Evolutionary conservation across 2,888 invertebrate genomes (phyloP).

Genomic region (Perizoma flavofasciatum): DNA sequence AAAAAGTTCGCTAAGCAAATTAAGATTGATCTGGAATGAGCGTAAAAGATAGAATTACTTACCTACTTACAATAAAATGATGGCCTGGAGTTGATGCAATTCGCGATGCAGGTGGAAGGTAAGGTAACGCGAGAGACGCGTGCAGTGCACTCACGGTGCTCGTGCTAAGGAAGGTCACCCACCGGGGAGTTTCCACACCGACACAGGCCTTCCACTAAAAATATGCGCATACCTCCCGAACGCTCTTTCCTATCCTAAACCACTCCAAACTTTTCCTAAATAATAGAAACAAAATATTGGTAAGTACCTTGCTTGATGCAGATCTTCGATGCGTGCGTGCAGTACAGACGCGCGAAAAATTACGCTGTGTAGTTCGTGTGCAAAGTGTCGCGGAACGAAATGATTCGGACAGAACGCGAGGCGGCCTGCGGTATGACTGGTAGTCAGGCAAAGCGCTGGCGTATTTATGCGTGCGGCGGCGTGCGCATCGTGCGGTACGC

Average conservation of each 20-base stretch:
- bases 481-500: constrained; percentile 48
- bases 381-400: constrained; percentile 40
- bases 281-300: constrained; percentile 8
- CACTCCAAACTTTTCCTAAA: constrained; percentile 10
- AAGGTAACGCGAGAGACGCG: constrained; percentile 44
- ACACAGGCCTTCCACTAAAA: constrained; percentile 36
- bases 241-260: constrained; percentile 35
- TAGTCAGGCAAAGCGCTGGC: constrained; percentile 59
- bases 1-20: constrained; percentile 56
- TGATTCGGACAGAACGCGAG: constrained; percentile 55
- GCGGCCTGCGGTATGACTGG: constrained; percentile 72
- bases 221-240: constrained; percentile 39
- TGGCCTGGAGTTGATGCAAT: constrained; percentile 58
- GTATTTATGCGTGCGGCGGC: constrained; percentile 80
- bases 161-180: constrained; percentile 54
- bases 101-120: constrained; percentile 56
- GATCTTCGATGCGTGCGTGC: constrained; percentile 44
- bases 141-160: constrained; percentile 56
- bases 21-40: constrained; percentile 43
- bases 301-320: constrained; percentile 52
- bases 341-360: constrained; percentile 48
- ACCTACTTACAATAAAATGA: no score
- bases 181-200: constrained; percentile 60
- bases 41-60: constrained; percentile 46
- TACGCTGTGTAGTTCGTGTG: constrained; percentile 48